Base-by-base conservation (phyloP, 2,888 invertebrate genomes). In the Lochmaea crataegi region DNA sequence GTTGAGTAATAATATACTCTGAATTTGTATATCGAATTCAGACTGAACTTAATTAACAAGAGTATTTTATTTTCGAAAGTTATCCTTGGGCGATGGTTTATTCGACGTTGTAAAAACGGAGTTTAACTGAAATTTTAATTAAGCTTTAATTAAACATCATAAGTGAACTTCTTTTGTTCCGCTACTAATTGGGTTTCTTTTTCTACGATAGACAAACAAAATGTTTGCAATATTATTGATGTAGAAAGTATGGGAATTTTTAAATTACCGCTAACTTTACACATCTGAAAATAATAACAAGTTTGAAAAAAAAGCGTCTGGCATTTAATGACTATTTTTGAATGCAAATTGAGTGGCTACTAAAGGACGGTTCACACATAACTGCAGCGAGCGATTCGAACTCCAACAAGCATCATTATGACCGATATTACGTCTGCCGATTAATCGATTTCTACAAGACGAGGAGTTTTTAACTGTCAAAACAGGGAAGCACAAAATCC, bases 1-100 rank as follows among this genome's bases (percentile, higher is more conserved):
- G 18, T 57, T 12, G 22, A 12, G 57, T n/a, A 51, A 51, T n/a
- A 51, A 51, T 51, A 51, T n/a, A n/a, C 51, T 51, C 11, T 14
- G 11, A 45, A 45, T 45, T 45, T 12, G 11, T 45, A 45, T 45
- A 45, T 45, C 45, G 45, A 45, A 12, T 45, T 45, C 45, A 51
- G 7, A 51, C 18, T 22, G 11, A 22, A 26, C 57, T 57, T 18
- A 57, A 51, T 51, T 51, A 51, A 45, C 51, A 51, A 51, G 51
- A n/a, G n/a, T 51, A 51, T 51, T 51, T 14, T 51, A 51, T 51
- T 57, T 57, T 57, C n/a, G 57, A 57, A 57, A 57, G 7, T 57
- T 57, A 26, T 26, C 57, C 22, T 26, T 22, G 18, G 22, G 57
- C 57, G 26, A 9, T 57, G 11, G 26, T 57, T 26, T 57, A 57